A percentile compares a stretch with the other conserved stretches of the same genome.
Conservation (phyloP, 2,113 vertebrate genomes). For the Podiceps cristatus region DNA sequence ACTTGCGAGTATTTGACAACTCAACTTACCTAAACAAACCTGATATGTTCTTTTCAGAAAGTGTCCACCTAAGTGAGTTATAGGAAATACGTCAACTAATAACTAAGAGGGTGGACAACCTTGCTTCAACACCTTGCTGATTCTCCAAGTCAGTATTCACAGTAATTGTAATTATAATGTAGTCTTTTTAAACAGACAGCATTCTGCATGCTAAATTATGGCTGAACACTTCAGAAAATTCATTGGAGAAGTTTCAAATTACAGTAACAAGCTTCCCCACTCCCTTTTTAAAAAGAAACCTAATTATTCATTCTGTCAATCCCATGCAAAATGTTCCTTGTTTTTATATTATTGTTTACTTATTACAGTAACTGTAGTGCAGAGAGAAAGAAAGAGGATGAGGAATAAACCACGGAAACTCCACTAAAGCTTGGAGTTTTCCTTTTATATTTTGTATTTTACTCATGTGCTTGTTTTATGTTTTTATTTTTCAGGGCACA, state of each 20-base stretch:
- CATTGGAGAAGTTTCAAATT: background rate
- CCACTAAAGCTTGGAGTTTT: background rate
- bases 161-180: background rate
- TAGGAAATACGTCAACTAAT: background rate
- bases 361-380: background rate
- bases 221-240: background rate
- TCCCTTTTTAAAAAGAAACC: background rate
- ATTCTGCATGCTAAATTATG: background rate
- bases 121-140: background rate
- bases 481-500: background rate
- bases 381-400: background rate
- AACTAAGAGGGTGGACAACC: background rate
- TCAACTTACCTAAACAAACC: background rate
- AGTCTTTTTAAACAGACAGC: background rate
- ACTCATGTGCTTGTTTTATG: background rate
- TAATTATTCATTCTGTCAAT: background rate
- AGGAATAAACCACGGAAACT: background rate
- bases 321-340: background rate
- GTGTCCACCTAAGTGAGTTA: background rate
- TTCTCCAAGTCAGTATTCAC: background rate
- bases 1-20: background rate
- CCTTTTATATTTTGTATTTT: background rate
- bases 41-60: background rate
- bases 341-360: background rate
- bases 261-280: background rate